phyloP scores from a whole-genome alignment of 1,140 invertebrate species.

The Drosophila leontia region DNA sequence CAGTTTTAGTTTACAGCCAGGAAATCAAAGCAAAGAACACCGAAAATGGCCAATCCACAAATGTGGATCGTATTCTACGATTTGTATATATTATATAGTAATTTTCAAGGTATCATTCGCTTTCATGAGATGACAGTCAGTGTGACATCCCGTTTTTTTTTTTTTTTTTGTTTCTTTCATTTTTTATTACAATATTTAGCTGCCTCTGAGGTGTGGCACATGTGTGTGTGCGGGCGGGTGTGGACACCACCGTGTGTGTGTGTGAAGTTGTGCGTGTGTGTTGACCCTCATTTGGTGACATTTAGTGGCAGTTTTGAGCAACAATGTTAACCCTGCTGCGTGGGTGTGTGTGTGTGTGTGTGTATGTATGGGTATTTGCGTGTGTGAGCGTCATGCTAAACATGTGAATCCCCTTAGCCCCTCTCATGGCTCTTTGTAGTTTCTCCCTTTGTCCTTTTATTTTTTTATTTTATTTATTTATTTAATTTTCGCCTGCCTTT shows the following conservation, averaged over 20 bases:
- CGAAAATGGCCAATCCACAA: too few species aligned
- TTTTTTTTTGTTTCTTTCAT: background rate
- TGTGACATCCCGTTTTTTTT: background rate
- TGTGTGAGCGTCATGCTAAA: constrained; percentile 44
- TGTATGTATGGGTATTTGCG: constrained; percentile 10
- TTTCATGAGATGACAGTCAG: constrained; percentile 9
- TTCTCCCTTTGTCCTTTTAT: constrained; percentile 8
- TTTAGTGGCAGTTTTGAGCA: constrained; percentile 69
- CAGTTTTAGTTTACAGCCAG: too few species aligned
- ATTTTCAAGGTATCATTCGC: background rate
- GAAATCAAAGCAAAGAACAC: too few species aligned
- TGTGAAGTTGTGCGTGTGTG: constrained; percentile 43
- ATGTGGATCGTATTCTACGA: too few species aligned
- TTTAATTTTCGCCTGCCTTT: constrained; percentile 52
- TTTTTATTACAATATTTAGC: constrained; percentile 47
- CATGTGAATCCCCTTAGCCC: constrained; percentile 34
- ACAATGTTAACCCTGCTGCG: constrained; percentile 44
- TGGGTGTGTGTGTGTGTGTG: background rate
- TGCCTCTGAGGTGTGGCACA: constrained; percentile 34
- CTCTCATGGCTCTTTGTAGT: background rate
- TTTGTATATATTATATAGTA: too few species aligned
- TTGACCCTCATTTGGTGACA: constrained; percentile 82
- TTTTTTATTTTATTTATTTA: constrained; percentile 46
- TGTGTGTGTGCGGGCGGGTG: constrained; percentile 24
- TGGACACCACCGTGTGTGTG: constrained; percentile 14